phyloP scores from a whole-genome alignment of 1,140 invertebrate genomes.

The Anoplolepis gracilipes region DNA sequence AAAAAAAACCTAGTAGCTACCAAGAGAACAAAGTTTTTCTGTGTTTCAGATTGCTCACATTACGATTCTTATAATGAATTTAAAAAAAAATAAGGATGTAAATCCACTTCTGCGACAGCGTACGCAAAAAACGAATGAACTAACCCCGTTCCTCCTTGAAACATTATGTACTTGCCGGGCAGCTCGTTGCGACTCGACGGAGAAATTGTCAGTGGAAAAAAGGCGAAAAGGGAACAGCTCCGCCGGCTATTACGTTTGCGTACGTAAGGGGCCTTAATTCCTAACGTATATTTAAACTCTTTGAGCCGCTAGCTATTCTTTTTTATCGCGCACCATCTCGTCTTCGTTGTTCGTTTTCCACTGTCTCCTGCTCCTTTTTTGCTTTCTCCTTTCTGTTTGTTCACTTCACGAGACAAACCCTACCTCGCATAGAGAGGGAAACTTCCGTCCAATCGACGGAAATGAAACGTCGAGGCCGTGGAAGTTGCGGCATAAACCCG shows the following conservation, averaged over 20 bases:
- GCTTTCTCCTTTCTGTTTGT: constrained; percentile 58
- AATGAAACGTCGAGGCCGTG: constrained; percentile 73
- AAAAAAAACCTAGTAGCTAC: neutral
- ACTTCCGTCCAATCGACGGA: constrained; percentile 75
- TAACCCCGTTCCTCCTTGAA: constrained; percentile 17
- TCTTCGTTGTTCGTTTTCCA: neutral
- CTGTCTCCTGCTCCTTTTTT: constrained; percentile 35
- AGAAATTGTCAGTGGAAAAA: constrained; percentile 41
- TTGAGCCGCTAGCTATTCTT: constrained; percentile 71
- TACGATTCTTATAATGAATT: constrained; percentile 18
- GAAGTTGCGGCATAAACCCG: constrained; percentile 71
- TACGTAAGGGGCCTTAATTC: constrained; percentile 70
- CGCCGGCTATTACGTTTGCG: constrained; percentile 51
- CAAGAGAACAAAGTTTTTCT: neutral
- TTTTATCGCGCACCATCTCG: neutral
- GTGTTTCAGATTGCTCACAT: constrained; percentile 5
- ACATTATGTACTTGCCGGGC: constrained; percentile 8
- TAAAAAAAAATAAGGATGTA: neutral
- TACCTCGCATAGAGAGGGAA: constrained; percentile 67
- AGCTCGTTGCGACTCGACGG: constrained; percentile 1
- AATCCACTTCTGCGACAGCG: constrained; percentile 20
- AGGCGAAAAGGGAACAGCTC: constrained; percentile 10
- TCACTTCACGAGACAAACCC: constrained; percentile 70
- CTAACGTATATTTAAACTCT: constrained; percentile 77
- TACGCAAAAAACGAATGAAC: constrained; percentile 63